phyloP scores from a whole-genome alignment of 2,113 vertebrate species.

The Sinocyclocheilus grahami region DNA sequence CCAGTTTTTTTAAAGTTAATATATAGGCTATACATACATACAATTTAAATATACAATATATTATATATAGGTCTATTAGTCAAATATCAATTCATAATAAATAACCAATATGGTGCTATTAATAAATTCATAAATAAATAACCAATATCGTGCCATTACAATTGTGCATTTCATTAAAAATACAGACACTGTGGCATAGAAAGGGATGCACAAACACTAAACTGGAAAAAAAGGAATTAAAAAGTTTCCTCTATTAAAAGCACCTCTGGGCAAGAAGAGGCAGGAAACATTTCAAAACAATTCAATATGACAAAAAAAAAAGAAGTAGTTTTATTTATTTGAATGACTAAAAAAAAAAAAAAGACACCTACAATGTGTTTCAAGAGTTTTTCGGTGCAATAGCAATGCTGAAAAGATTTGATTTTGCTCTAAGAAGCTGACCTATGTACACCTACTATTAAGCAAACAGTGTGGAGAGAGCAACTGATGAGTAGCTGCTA shows the following conservation, averaged over 20 bases:
- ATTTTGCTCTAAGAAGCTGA: not conserved
- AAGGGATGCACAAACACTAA: not conserved
- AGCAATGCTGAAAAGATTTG: conserved; percentile 8
- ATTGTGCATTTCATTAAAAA: not conserved
- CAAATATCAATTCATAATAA: not conserved
- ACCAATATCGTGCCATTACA: not conserved
- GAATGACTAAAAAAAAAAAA: not conserved
- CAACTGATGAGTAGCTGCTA: conserved; percentile 39
- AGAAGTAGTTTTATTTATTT: not conserved
- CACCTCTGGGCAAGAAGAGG: not conserved
- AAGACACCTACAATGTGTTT: not conserved
- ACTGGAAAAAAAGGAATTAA: not conserved
- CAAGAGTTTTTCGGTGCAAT: not conserved
- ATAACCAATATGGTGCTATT: not conserved
- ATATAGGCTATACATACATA: too few species aligned
- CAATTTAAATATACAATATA: not conserved
- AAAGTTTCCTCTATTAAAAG: not conserved
- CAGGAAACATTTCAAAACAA: not conserved
- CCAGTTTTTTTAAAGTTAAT: not conserved
- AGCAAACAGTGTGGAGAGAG: conserved; percentile 20
- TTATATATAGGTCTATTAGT: not conserved
- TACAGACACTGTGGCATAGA: not conserved
- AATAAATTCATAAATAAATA: not conserved
- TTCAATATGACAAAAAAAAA: not conserved
- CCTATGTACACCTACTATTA: not conserved